Evolutionary conservation across 1,140 invertebrate species (phyloP).

Genomic region (Metopolophium dirhodum): DNA sequence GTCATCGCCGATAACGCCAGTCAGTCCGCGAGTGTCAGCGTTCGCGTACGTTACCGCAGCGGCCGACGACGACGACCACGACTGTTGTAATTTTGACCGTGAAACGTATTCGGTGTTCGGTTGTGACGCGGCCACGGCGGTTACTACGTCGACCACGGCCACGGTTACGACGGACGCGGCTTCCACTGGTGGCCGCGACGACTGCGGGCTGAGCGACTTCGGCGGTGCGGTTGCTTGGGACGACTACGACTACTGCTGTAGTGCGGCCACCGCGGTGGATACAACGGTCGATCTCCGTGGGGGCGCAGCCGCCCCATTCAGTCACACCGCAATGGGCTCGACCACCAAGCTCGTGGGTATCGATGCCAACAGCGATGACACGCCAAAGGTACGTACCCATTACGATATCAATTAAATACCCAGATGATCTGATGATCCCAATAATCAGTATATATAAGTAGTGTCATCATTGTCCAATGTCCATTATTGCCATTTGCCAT

Average conservation of each 20-base stretch:
- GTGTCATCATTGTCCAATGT: background rate
- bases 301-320: conserved; percentile 38
- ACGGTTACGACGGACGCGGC: background rate
- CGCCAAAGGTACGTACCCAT: conserved; percentile 31
- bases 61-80: background rate
- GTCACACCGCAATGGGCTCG: conserved; percentile 58
- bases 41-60: background rate
- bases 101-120: background rate
- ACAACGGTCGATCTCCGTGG: conserved; percentile 51
- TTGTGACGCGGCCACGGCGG: background rate
- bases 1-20: background rate
- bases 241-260: background rate
- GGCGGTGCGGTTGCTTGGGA: background rate
- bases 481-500: background rate
- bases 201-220: background rate
- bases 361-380: conserved; percentile 43
- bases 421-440: background rate
- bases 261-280: background rate
- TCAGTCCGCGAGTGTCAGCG: conserved; percentile 44
- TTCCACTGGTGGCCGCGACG: background rate
- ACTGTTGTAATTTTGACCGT: background rate
- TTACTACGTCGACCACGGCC: background rate
- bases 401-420: no score
- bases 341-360: conserved; percentile 58
- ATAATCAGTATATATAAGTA: background rate